Base-by-base conservation (phyloP, 2,797 vertebrate species). In the Cirrhinus mrigala region DNA sequence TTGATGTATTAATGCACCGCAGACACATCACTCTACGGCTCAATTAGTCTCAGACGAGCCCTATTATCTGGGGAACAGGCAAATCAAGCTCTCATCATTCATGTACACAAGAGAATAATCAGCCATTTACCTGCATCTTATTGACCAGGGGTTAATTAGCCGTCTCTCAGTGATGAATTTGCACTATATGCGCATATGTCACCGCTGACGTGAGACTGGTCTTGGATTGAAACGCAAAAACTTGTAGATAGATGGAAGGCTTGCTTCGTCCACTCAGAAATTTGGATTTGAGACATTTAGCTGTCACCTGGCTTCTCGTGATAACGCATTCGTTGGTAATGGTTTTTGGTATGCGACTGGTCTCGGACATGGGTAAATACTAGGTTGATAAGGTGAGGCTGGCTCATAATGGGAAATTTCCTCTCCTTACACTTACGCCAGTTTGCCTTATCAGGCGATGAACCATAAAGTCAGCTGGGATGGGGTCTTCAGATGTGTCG, bases 281-380 rank as follows among this genome's bases (percentile, higher is more conserved):
- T 92, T 84, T 85, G 24, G 89, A 77, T 94, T 94, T 73, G 29
- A 58, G 68, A 62, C 40, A 74, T 93, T 91, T 86, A 33, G 82
- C 86, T 62, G 0, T 84, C 86, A 88, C 81, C 93, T 94, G 92
- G 91, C 90, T 91, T 86, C 73, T 78, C 54, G 86, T 87, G 95
- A 96, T 95, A 95, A 94, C 91, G 75, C 84, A 48, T 87, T 89
- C 82, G 90, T 91, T 90, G 90, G 88, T 73, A 93, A 90, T 91
- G 91, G 93, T 93, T 90, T 91, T 78, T 16, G 90, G 89, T 91
- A 87, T 92, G 91, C 91, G 92, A 91, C 92, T 92, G 90, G 90
- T 68, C 18, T 83, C 71, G 70, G 64, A 85, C 80, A 85, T 88
- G 91, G 83, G 93, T 93, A 93, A 93, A 94, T 92, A 93, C 88